Percentiles rank a stretch among this genome's conserved stretches.
phyloP scores from a whole-genome alignment of 2,888 invertebrate genomes.

The Coremacera marginata region DNA sequence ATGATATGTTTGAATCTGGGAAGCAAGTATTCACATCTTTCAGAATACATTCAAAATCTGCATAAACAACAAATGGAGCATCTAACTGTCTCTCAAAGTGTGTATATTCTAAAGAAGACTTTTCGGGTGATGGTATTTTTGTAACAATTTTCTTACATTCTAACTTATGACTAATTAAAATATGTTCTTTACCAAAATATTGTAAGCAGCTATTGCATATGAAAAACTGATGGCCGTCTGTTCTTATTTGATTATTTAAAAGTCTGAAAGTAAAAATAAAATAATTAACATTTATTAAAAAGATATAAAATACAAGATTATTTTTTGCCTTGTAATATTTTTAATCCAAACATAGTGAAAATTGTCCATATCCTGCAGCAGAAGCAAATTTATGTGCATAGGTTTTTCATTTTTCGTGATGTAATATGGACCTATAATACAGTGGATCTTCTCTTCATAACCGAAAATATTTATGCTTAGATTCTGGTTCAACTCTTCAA shows the following conservation, averaged over 20 bases:
- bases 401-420: neutral
- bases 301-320: neutral
- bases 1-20: neutral
- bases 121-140: neutral
- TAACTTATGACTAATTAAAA: neutral
- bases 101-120: neutral
- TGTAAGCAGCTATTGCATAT: no score
- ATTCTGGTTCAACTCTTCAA: neutral
- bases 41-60: neutral
- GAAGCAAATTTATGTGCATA: neutral
- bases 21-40: neutral
- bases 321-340: neutral
- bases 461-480: no score
- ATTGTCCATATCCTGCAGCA: no score
- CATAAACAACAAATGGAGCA: neutral
- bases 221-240: no score
- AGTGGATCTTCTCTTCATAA: neutral
- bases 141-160: neutral
- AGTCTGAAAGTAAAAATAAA: no score
- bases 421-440: neutral
- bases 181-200: neutral
- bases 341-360: no score
- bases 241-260: no score
- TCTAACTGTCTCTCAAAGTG: neutral
- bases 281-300: no score